Evolutionary conservation across 2,888 invertebrate genomes (phyloP).

Genomic region (Watsonalla binaria): DNA sequence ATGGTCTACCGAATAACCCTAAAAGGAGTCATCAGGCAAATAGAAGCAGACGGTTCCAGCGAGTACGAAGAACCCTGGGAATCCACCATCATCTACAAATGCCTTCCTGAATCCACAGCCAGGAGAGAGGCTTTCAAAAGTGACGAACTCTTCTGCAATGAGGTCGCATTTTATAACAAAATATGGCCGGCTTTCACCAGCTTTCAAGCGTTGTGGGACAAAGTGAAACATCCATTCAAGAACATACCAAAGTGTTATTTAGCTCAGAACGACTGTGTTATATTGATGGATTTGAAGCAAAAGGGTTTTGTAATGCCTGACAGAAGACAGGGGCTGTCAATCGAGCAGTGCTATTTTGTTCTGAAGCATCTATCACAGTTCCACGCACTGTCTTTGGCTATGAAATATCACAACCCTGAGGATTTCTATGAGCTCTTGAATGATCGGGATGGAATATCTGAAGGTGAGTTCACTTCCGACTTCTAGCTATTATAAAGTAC

Average conservation of each 20-base stretch:
- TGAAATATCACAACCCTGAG: slow-evolving; percentile 78
- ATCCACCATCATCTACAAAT: slow-evolving; percentile 83
- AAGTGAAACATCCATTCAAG: slow-evolving; percentile 62
- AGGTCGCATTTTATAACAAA: slow-evolving; percentile 84
- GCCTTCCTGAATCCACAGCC: slow-evolving; percentile 81
- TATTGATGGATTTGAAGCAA: slow-evolving; percentile 80
- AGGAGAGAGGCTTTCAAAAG: slow-evolving; percentile 85
- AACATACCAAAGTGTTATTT: slow-evolving; percentile 80
- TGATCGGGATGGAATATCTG: slow-evolving; percentile 65
- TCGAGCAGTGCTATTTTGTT: slow-evolving; percentile 79
- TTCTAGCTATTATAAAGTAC: not conserved
- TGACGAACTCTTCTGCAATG: slow-evolving; percentile 84
- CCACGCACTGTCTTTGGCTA: slow-evolving; percentile 81
- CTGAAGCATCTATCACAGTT: slow-evolving; percentile 81
- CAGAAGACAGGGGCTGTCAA: slow-evolving; percentile 78
- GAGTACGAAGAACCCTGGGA: slow-evolving; percentile 77
- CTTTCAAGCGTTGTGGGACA: slow-evolving; percentile 75
- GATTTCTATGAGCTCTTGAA: slow-evolving; percentile 74
- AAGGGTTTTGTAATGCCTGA: slow-evolving; percentile 82
- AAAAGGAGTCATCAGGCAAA: slow-evolving; percentile 65
- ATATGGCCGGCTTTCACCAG: slow-evolving; percentile 82
- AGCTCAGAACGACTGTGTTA: slow-evolving; percentile 77
- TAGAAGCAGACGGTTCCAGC: slow-evolving; percentile 41
- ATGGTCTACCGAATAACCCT: slow-evolving; percentile 83
- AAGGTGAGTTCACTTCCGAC: slow-evolving; percentile 40